Percentiles rank a stretch among this genome's conserved stretches.
These are phyloP conservation scores for Lophius americanus DNA, from an alignment of 2,797 vertebrate species.

Conservation along the genomic window DNA sequence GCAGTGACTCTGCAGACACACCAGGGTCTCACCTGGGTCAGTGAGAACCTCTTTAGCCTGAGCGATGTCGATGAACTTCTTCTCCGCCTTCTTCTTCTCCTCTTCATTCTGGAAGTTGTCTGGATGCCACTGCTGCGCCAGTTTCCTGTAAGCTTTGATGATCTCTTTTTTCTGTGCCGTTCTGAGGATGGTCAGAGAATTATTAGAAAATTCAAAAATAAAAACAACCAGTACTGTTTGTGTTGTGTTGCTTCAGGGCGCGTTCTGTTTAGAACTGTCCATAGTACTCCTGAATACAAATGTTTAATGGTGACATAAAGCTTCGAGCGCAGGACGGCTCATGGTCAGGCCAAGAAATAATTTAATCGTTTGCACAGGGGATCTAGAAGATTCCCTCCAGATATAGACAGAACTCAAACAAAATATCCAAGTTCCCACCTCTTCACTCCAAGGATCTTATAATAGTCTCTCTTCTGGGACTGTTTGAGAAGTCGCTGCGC, in stretches of 20 bases:
- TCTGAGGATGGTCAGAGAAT: constrained; percentile 67
- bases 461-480: constrained; percentile 96
- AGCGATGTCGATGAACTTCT: constrained; percentile 98
- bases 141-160: constrained; percentile 95
- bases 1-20: constrained; percentile 3
- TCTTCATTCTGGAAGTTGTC: constrained; percentile 96
- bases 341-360: background rate
- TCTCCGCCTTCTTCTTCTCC: constrained; percentile 96
- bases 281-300: background rate
- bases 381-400: background rate
- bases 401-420: background rate
- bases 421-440: constrained; percentile 78
- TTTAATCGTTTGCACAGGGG: background rate
- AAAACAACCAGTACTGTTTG: too few species aligned
- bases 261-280: background rate
- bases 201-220: constrained; percentile 25
- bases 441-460: constrained; percentile 98
- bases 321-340: too few species aligned
- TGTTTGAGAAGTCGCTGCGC: constrained; percentile 95
- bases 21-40: constrained; percentile 86
- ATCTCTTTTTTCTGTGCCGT: constrained; percentile 98
- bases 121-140: constrained; percentile 97
- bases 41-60: constrained; percentile 98
- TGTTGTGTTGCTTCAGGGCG: constrained; percentile 2
- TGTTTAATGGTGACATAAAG: too few species aligned